These are phyloP conservation scores for Corythaeola cristata DNA, from an alignment of 2,113 vertebrate species.

Conservation along the genomic window DNA sequence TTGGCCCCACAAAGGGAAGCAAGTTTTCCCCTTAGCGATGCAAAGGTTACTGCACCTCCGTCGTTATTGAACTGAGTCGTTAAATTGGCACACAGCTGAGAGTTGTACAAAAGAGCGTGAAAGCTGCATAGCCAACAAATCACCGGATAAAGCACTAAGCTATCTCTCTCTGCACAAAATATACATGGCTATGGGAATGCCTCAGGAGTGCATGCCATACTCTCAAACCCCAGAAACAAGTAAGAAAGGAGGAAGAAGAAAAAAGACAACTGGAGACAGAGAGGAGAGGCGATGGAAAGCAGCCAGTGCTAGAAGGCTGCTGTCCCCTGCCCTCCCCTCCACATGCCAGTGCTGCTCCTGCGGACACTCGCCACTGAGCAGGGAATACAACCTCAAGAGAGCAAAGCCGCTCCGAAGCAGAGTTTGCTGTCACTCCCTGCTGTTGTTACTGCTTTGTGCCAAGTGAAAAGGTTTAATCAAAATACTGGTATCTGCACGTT, in stretches of 20 bases:
- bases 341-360: rapidly evolving
- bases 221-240: neutral
- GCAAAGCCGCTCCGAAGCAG: neutral
- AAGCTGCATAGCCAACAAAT: neutral
- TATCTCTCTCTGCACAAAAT: neutral
- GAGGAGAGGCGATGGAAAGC: neutral
- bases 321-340: neutral
- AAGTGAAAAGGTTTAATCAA: constrained; percentile 56
- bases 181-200: neutral
- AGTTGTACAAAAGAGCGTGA: neutral
- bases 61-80: neutral
- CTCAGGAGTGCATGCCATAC: neutral
- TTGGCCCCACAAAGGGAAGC: neutral
- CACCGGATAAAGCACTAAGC: neutral
- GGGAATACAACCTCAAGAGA: neutral
- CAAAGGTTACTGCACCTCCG: neutral
- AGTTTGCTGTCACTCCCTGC: neutral
- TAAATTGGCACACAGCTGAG: neutral
- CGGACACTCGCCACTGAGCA: rapidly evolving
- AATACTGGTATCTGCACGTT: constrained; percentile 44
- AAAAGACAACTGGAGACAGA: neutral
- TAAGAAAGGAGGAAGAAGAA: neutral
- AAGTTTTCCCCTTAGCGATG: neutral
- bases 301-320: neutral
- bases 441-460: constrained; percentile 26